Conservation (phyloP, 2,888 invertebrate species). For the Clepsis dumicolana region DNA sequence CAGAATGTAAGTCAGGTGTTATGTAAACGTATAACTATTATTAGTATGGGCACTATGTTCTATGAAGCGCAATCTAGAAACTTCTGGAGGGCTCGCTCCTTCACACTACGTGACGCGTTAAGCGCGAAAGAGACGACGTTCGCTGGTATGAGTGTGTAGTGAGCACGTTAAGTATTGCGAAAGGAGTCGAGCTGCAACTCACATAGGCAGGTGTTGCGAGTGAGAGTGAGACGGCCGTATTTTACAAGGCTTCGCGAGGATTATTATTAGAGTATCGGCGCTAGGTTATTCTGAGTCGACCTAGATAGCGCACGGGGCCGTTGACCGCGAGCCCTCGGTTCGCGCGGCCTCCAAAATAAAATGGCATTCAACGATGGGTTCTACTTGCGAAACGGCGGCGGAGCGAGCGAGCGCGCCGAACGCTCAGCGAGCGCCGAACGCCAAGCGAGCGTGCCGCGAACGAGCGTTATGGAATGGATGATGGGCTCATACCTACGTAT, state of each 20-base stretch:
- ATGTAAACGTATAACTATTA: constrained; percentile 57
- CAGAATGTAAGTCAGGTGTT: constrained; percentile 56
- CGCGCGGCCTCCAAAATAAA: constrained; percentile 85
- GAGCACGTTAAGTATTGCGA: constrained; percentile 67
- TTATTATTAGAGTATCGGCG: constrained; percentile 86
- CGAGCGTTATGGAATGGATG: constrained; percentile 26
- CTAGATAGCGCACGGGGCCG: constrained; percentile 84
- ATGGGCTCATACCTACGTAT: constrained; percentile 6
- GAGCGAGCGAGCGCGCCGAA: background rate
- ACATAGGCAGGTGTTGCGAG: constrained; percentile 63
- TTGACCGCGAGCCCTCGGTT: constrained; percentile 84
- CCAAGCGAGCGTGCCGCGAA: constrained; percentile 11
- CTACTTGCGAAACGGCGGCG: constrained; percentile 77
- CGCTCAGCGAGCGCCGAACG: constrained; percentile 14
- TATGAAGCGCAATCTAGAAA: constrained; percentile 59
- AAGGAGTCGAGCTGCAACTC: constrained; percentile 70
- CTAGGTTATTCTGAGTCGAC: constrained; percentile 86
- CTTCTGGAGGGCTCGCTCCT: constrained; percentile 60
- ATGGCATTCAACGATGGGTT: constrained; percentile 85
- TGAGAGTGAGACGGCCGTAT: constrained; percentile 75
- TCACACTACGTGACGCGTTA: constrained; percentile 50
- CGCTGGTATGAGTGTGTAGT: constrained; percentile 57
- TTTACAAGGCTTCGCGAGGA: constrained; percentile 75
- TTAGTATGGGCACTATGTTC: constrained; percentile 46
- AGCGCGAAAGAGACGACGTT: constrained; percentile 74